These are phyloP conservation scores for Clytia hemisphaerica DNA, from an alignment of 30 jellyfish, hydroid and myxozoan genomes.

Conservation along the genomic window DNA sequence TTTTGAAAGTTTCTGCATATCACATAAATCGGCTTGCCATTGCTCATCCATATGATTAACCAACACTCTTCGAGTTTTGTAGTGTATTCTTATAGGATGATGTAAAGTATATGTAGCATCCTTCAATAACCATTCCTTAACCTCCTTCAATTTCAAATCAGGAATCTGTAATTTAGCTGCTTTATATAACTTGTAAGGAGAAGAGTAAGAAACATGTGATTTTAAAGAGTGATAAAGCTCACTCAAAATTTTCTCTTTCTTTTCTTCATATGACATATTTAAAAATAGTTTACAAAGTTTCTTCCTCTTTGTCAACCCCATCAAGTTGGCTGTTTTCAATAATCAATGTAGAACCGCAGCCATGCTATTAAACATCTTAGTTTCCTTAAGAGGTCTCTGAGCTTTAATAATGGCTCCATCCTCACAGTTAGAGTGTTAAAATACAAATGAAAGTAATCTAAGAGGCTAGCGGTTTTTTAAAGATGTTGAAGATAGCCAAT, in stretches of 20 bases:
- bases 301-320: background rate
- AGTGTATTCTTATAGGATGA: slow-evolving; percentile 31
- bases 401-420: too few species aligned
- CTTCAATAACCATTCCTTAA: slow-evolving; percentile 19
- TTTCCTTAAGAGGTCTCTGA: too few species aligned
- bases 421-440: too few species aligned
- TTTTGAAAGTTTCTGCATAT: slow-evolving; percentile 4
- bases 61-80: slow-evolving; percentile 25
- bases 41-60: slow-evolving; percentile 29
- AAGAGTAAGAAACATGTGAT: background rate
- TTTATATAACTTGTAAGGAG: background rate
- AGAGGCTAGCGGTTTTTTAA: too few species aligned
- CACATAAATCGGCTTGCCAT: slow-evolving; percentile 36
- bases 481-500: too few species aligned
- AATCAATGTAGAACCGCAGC: too few species aligned
- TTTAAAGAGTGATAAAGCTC: background rate
- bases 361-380: too few species aligned
- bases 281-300: too few species aligned
- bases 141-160: background rate
- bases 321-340: background rate
- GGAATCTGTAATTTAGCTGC: slow-evolving; percentile 34
- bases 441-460: too few species aligned
- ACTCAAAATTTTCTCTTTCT: too few species aligned
- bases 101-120: slow-evolving; percentile 28
- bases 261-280: background rate